Evolutionary conservation across 2,797 vertebrate species (phyloP).

Genomic region (Bryconaethiops microstoma): DNA sequence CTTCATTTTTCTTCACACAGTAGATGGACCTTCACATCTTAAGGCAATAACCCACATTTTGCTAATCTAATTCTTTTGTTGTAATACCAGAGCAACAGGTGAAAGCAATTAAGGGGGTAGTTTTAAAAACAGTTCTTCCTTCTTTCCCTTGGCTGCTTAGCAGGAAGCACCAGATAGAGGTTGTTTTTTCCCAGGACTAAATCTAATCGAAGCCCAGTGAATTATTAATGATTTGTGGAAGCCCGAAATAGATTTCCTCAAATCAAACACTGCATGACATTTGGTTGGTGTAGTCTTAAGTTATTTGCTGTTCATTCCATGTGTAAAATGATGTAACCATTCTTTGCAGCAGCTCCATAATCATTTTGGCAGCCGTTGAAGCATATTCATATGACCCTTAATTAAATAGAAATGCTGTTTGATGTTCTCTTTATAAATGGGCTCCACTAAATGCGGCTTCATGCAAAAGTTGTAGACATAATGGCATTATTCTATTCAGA

Average conservation of each 20-base stretch:
- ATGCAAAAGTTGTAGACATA: slow-evolving; percentile 25
- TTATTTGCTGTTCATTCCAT: slow-evolving; percentile 5
- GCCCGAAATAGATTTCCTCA: slow-evolving; percentile 12
- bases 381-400: slow-evolving; percentile 9
- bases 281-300: slow-evolving; percentile 2
- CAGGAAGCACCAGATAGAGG: slow-evolving; percentile 9
- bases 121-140: slow-evolving; percentile 18
- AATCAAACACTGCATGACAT: not conserved
- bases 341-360: not conserved
- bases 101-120: slow-evolving; percentile 21
- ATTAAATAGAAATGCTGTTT: slow-evolving; percentile 39
- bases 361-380: not conserved
- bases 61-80: not conserved
- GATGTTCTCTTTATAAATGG: slow-evolving; percentile 29
- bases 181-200: not conserved
- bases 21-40: not conserved
- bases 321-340: not conserved
- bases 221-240: slow-evolving; percentile 17
- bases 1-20: not conserved
- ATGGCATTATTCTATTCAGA: slow-evolving; percentile 45
- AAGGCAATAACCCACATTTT: slow-evolving; percentile 30
- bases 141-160: not conserved
- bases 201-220: not conserved
- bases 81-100: slow-evolving; percentile 25
- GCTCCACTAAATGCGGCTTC: slow-evolving; percentile 17